Conservation (phyloP, 1,140 invertebrate genomes). For the Drosophila lini region DNA sequence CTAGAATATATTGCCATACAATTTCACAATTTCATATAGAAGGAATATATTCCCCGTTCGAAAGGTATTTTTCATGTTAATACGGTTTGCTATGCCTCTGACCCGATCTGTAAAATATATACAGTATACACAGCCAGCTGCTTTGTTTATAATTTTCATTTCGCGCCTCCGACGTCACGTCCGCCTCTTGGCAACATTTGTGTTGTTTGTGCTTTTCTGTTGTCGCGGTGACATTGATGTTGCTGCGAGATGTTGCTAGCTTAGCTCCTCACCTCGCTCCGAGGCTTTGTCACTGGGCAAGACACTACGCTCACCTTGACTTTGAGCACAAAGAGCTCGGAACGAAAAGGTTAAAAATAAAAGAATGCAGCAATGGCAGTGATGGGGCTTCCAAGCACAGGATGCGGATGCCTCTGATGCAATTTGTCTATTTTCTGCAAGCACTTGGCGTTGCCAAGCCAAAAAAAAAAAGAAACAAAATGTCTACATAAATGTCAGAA, state of each 20-base stretch:
- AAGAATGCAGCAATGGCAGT: conserved; percentile 12
- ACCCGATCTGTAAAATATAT: conserved; percentile 24
- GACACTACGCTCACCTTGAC: conserved; percentile 35
- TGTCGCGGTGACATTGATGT: conserved; percentile 10
- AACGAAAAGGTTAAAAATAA: conserved; percentile 36
- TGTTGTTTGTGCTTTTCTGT: background rate
- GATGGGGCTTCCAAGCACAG: conserved; percentile 39
- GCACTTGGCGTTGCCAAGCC: conserved; percentile 29
- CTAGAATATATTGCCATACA: background rate
- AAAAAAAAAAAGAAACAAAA: background rate
- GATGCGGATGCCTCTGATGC: conserved; percentile 33
- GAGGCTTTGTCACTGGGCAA: conserved; percentile 17
- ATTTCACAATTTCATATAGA: background rate
- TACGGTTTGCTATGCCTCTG: conserved; percentile 23
- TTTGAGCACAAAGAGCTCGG: conserved; percentile 26
- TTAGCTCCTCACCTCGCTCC: conserved; percentile 1
- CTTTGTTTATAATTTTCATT: conserved; percentile 44
- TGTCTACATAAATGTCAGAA: conserved; percentile 1
- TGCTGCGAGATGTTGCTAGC: conserved; percentile 24
- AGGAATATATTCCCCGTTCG: background rate
- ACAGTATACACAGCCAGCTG: conserved; percentile 10
- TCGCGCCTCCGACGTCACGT: conserved; percentile 35
- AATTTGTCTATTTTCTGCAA: conserved; percentile 34
- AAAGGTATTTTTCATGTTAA: background rate
- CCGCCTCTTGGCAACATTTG: conserved; percentile 44